Evolutionary conservation across 2,113 vertebrate species (phyloP).

Genomic region (Falcunculus frontatus): DNA sequence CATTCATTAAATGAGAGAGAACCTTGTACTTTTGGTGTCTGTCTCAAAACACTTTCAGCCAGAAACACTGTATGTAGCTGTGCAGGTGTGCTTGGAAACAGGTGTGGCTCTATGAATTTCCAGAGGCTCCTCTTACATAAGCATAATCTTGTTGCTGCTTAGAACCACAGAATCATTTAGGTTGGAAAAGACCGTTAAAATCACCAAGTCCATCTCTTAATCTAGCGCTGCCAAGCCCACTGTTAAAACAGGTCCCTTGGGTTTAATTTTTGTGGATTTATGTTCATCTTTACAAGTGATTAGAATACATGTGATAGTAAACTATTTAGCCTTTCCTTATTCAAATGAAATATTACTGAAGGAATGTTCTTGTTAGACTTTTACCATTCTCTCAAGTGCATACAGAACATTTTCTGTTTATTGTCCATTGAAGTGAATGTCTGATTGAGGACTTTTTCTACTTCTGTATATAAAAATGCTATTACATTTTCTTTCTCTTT

Average conservation of each 20-base stretch:
- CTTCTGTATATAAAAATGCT: background rate
- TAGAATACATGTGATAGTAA: background rate
- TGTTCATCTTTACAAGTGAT: background rate
- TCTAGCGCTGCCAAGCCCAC: background rate
- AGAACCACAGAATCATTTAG: background rate
- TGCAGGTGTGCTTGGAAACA: background rate
- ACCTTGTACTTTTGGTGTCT: background rate
- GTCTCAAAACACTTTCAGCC: background rate
- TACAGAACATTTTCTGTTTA: background rate
- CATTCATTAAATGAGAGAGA: background rate
- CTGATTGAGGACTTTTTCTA: background rate
- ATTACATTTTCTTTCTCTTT: background rate
- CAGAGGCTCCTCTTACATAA: background rate
- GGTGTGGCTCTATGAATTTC: background rate
- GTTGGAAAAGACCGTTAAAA: background rate
- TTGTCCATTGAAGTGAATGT: background rate
- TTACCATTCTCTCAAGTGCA: background rate
- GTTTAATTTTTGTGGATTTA: background rate
- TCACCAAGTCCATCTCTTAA: background rate
- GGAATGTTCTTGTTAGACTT: background rate
- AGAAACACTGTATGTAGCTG: background rate
- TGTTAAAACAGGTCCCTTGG: rapidly evolving
- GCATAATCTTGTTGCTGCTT: background rate
- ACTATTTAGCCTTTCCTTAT: background rate
- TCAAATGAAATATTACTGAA: background rate